Evolutionary conservation across 1,140 invertebrate species (phyloP).

Genomic region (Brachionus rotundiformis): DNA sequence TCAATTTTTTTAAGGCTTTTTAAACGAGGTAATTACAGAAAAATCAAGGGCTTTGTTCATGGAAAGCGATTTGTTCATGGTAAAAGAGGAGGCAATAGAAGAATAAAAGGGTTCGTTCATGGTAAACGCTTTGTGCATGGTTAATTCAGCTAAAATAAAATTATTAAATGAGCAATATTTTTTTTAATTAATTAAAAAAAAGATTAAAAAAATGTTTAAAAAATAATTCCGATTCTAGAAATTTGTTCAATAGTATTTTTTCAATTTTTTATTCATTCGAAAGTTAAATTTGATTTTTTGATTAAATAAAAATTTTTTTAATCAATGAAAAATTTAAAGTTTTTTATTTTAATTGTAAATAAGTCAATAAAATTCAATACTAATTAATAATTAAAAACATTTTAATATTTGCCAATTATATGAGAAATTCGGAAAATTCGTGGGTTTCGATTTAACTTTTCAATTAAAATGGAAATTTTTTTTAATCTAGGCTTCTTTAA

Average conservation of each 20-base stretch:
- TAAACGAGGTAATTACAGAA: background rate
- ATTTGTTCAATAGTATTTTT: background rate
- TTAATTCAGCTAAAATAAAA: background rate
- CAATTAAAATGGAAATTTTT: too few relatives aligned
- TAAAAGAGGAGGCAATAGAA: constrained; percentile 23
- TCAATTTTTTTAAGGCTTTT: background rate
- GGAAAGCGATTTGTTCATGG: constrained; percentile 51
- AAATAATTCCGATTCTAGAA: background rate
- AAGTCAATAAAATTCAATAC: too few relatives aligned
- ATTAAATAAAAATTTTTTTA: background rate
- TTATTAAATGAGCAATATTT: background rate
- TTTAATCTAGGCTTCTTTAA: too few relatives aligned
- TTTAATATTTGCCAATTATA: too few relatives aligned
- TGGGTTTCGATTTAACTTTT: too few relatives aligned
- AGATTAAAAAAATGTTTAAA: constrained; percentile 15
- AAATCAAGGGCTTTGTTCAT: constrained; percentile 45
- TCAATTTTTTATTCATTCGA: background rate
- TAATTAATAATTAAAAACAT: too few relatives aligned
- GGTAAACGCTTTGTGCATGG: constrained; percentile 51
- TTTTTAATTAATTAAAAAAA: background rate
- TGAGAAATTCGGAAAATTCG: too few relatives aligned
- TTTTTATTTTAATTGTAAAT: too few relatives aligned
- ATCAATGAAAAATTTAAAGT: too few relatives aligned
- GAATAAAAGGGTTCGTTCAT: constrained; percentile 48
- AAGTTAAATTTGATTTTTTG: too few relatives aligned